Evolutionary conservation across 2,797 vertebrate genomes (phyloP).

Genomic region (Threskiornis aethiopicus): DNA sequence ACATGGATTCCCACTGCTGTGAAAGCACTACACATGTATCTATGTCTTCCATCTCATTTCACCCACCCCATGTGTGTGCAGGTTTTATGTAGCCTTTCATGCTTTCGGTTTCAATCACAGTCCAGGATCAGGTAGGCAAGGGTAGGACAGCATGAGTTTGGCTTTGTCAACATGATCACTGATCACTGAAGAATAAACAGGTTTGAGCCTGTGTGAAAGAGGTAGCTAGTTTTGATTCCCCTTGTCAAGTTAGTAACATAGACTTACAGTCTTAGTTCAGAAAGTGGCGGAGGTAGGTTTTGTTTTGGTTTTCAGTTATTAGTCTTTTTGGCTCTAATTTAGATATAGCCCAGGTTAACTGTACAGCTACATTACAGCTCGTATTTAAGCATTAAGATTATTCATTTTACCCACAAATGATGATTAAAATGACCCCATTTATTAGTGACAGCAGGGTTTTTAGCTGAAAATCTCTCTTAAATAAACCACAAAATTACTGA

Average conservation of each 20-base stretch:
- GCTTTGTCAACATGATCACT: not conserved
- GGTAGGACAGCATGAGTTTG: not conserved
- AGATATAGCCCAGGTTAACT: not conserved
- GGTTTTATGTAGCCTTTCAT: not conserved
- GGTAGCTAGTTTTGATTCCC: not conserved
- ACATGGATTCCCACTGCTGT: not conserved
- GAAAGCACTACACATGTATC: not conserved
- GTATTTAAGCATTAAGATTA: not conserved
- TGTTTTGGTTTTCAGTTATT: not conserved
- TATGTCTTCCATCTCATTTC: not conserved
- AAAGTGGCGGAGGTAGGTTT: not conserved
- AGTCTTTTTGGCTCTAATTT: not conserved
- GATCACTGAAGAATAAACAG: not conserved
- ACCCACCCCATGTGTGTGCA: fast-evolving
- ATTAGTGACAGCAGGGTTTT: not conserved
- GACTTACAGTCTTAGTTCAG: not conserved
- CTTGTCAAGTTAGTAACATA: not conserved
- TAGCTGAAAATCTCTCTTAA: not conserved
- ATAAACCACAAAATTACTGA: not conserved
- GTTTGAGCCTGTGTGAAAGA: not conserved
- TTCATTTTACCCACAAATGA: not conserved
- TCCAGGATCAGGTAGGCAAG: not conserved
- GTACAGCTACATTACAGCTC: not conserved
- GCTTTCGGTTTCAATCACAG: not conserved
- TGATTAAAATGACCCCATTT: not conserved